Conservation (phyloP, 2,888 invertebrate genomes). For the Lutraria lutraria region DNA sequence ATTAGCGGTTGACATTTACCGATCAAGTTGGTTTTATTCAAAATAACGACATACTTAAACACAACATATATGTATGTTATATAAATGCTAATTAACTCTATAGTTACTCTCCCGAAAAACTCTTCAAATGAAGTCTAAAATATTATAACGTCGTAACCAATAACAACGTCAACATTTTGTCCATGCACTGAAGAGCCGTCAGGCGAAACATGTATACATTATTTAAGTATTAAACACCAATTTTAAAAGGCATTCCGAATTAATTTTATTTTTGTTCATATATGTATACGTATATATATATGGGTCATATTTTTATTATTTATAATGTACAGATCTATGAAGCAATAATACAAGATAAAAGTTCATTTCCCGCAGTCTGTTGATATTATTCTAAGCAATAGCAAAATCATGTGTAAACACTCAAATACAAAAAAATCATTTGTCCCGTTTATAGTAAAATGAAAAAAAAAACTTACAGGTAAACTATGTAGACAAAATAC, state of each 20-base stretch:
- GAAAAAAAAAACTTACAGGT: neutral
- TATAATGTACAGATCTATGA: constrained; percentile 67
- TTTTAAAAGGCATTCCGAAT: too few relatives aligned
- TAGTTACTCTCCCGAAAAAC: too few relatives aligned
- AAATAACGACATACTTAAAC: neutral
- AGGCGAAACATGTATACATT: too few relatives aligned
- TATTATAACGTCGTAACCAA: too few relatives aligned
- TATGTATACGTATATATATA: neutral
- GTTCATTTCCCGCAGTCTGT: neutral
- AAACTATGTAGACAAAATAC: neutral
- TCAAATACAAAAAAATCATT: neutral
- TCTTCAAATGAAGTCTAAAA: too few relatives aligned
- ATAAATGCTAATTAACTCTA: too few relatives aligned
- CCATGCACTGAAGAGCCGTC: too few relatives aligned
- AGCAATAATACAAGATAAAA: constrained; percentile 46
- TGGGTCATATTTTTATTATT: constrained; percentile 67
- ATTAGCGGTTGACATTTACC: neutral
- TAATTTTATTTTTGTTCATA: too few relatives aligned
- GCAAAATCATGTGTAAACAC: constrained; percentile 6
- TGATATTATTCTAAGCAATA: constrained; percentile 1
- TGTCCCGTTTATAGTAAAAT: neutral
- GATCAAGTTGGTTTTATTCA: neutral
- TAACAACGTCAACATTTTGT: too few relatives aligned
- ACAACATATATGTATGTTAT: too few relatives aligned
- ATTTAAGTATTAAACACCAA: too few relatives aligned